These are phyloP conservation scores for Macrophya annulata DNA, from an alignment of 2,888 invertebrate species.

Conservation along the genomic window DNA sequence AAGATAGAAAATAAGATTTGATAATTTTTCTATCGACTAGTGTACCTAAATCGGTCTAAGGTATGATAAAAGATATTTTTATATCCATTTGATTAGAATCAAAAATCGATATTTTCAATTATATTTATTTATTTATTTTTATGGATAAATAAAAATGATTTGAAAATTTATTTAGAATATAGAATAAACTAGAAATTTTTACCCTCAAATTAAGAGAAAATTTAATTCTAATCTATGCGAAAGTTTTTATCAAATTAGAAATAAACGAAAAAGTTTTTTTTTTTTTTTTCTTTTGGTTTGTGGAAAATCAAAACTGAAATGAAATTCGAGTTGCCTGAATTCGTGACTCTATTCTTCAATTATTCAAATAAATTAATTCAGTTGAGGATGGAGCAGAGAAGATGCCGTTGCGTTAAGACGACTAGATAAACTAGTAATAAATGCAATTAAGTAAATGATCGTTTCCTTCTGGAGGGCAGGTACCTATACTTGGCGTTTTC, in stretches of 20 bases:
- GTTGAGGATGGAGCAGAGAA: neutral
- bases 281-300: neutral
- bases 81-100: too few relatives aligned
- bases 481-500: neutral
- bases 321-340: neutral
- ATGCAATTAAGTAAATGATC: constrained; percentile 24
- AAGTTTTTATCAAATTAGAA: too few relatives aligned
- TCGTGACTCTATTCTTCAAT: neutral
- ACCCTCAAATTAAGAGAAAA: neutral
- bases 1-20: too few relatives aligned
- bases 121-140: too few relatives aligned
- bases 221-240: neutral
- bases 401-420: neutral
- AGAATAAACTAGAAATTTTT: neutral
- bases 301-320: neutral
- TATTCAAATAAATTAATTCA: neutral
- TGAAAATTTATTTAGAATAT: too few relatives aligned
- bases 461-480: neutral
- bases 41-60: too few relatives aligned
- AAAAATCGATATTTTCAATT: too few relatives aligned
- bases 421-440: constrained; percentile 20
- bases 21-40: too few relatives aligned
- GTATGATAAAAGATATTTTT: too few relatives aligned
- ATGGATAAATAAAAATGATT: too few relatives aligned
- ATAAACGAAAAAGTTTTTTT: neutral